Evolutionary conservation across 2,888 invertebrate species (phyloP).

Genomic region (Orthosia gracilis): DNA sequence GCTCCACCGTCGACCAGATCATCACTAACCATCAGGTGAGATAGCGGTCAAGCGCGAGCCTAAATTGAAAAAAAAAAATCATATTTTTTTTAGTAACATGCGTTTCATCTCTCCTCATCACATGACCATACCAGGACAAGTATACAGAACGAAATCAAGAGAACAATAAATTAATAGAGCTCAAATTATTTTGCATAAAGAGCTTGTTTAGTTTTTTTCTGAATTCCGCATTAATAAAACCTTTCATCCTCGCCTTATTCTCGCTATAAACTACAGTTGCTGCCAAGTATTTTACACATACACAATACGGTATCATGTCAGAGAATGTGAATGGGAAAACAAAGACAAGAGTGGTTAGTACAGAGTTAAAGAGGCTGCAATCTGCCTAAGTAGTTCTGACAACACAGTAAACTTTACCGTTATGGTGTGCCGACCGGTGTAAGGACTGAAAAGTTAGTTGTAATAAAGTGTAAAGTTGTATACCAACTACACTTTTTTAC

Average conservation of each 20-base stretch:
- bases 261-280: background rate
- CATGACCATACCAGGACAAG: no score
- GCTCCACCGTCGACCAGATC: no score
- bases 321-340: constrained; percentile 42
- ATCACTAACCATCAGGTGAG: no score
- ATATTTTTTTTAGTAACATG: no score
- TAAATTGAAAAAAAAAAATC: no score
- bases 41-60: no score
- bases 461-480: background rate
- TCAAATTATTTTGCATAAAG: no score
- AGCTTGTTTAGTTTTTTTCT: background rate
- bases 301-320: constrained; percentile 48
- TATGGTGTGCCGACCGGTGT: background rate
- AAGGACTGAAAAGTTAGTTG: constrained; percentile 5
- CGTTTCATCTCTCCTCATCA: no score
- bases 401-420: constrained; percentile 40
- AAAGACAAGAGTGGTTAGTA: constrained; percentile 45
- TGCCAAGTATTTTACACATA: constrained; percentile 26
- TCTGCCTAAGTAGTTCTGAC: constrained; percentile 53
- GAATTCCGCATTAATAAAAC: background rate
- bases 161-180: no score
- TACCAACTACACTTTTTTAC: no score
- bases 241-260: background rate
- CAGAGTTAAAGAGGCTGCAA: constrained; percentile 39
- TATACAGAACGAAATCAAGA: no score